Base-by-base conservation (phyloP, 2,888 invertebrate genomes). In the Bursaphelenchus okinawaensis region DNA sequence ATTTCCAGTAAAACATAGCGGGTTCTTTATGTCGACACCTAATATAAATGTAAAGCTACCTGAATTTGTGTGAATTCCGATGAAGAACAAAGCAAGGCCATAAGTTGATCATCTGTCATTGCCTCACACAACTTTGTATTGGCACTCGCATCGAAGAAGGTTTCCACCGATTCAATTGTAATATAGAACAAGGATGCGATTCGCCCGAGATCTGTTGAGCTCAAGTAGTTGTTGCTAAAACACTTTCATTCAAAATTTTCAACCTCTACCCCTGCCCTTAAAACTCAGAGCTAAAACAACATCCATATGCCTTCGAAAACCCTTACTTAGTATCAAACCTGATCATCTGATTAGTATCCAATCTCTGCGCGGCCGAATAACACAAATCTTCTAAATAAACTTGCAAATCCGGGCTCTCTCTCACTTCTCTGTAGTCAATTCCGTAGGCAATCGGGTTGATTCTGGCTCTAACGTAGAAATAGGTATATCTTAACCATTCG, bases 111-210 rank as follows among this genome's bases (percentile, higher is more conserved):
- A 57, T 80, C 81, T 26, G 77, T 75, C 87, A 40, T 76, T 27
- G 51, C 60, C 60, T 55, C 70, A 62, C 61, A 73, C 71, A 66
- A 75, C 67, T 63, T 62, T 22, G 73, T 54, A 8, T 59, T 58
- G 9, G 62, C 65, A 23, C 71, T 71, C 26, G 70, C 69, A 52
- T 72, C 70, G 52, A 77, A 75, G 55, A 82, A 55, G 66, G 74
- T 61, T 83, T 93, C 91, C 76, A 98, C 90, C 0, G 96, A 96
- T 75, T 92, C 92, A 82, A 91, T 91, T 70, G 93, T 95, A 68
- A 99, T 91, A 84, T 99, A 99, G 85, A 90, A 98, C 84, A 95
- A 92, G 82, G 94, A 94, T 0, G 98, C 94, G 16, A 93, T 96
- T 63, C 98, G 88, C 0, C 98, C 98, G 71, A 94, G 86, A 84